Base-by-base conservation (phyloP, 92 coral and sea anemone species). In the Palythoa heliodiscus region DNA sequence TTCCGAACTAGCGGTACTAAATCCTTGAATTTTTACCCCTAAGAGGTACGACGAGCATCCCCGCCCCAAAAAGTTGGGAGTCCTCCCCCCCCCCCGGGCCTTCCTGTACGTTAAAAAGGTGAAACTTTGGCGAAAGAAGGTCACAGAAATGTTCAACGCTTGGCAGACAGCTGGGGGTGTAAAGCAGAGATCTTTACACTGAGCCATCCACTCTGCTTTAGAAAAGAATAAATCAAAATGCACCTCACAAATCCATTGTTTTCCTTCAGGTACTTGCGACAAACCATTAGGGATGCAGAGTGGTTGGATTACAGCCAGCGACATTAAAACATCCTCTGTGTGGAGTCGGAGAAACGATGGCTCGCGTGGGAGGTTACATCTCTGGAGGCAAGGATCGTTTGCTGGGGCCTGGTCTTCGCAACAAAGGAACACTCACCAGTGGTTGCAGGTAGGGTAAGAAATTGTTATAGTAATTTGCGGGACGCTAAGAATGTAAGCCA, bases 371-470 rank as follows among this genome's bases (percentile, higher is more conserved):
- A 80, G 84, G 29, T 52, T 80, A 16, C 43, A 80, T 47, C 58
- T 80, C 9, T 43, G 60, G 60, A 67, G 14, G 3, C 84, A 80
- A 80, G 84, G 84, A 47, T 14, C 24, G 9, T 80, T 66, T 52
- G 5, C 38, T 12, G 84, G 72, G 24, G 84, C 57, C 5, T 80
- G 84, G 84, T 16, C n/a, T 40, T 40, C 84, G n/a, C 61, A 35
- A 0, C 54, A 80, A 37, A 80, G 84, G 84, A 80, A 80, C 15
- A 80, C 84, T 13, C 84, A 80, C 60, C 84, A 80, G 9, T 80
- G 84, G 84, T 25, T 80, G 5, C 84, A 80, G 84, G 84, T 80
- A 0, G 50, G 50, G 50, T 5, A 43, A 8, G 4, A 43, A 5
- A 43, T 5, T 43, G 9, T 43, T 43, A 5, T 43, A 43, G 4